Evolutionary conservation across 1,140 invertebrate species (phyloP).

Genomic region (Manduca sexta): DNA sequence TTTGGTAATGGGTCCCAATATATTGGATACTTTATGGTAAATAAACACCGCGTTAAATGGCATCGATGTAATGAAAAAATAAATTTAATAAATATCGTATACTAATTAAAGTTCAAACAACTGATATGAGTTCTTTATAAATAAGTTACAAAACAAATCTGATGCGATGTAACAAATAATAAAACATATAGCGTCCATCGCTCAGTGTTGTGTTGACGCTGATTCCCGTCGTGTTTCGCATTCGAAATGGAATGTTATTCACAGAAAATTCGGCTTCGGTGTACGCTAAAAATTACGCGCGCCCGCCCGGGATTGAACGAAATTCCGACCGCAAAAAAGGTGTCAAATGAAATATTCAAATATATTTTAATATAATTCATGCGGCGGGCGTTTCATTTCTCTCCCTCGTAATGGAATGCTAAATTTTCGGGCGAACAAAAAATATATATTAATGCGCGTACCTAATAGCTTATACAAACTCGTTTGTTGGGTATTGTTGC

Average conservation of each 20-base stretch:
- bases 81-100: no score
- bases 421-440: conserved; percentile 71
- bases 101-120: no score
- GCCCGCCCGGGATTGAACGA: conserved; percentile 62
- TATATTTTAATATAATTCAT: conserved; percentile 74
- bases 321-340: conserved; percentile 68
- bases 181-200: conserved; percentile 59
- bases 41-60: no score
- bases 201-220: conserved; percentile 65
- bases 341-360: conserved; percentile 74
- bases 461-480: conserved; percentile 73
- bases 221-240: conserved; percentile 66
- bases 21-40: no score
- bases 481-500: conserved; percentile 72
- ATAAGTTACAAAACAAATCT: conserved; percentile 19
- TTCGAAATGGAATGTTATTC: conserved; percentile 71
- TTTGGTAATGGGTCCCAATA: no score
- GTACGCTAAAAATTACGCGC: conserved; percentile 68
- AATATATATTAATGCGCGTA: conserved; percentile 73
- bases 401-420: conserved; percentile 72
- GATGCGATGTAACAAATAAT: conserved; percentile 53
- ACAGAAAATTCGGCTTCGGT: conserved; percentile 59
- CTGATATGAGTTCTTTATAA: no score
- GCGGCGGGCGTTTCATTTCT: conserved; percentile 71
- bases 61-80: no score